Percentiles rank a stretch among this genome's conserved stretches.
phyloP scores from a whole-genome alignment of 2,797 vertebrate species.

The Manis pentadactyla region DNA sequence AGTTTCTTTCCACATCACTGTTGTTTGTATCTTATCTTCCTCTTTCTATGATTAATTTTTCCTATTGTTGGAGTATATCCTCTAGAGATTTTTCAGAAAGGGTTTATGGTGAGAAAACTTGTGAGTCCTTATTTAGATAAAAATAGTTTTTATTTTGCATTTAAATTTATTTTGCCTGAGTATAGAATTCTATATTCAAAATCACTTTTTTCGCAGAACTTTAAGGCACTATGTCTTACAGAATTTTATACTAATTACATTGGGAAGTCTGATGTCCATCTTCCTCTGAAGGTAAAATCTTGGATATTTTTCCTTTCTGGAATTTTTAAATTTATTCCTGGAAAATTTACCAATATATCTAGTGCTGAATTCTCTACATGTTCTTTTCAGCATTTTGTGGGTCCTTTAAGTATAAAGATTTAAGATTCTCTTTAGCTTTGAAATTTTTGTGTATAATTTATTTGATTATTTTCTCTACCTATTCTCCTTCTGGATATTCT shows the following conservation, averaged over 20 bases:
- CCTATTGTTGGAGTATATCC: background rate
- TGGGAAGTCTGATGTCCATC: background rate
- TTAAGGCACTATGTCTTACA: background rate
- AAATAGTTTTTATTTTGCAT: background rate
- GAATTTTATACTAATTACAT: background rate
- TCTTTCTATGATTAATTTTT: conserved; percentile 2
- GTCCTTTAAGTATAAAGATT: background rate
- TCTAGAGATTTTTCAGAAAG: background rate
- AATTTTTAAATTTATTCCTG: background rate
- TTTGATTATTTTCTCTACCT: background rate
- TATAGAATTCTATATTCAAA: background rate
- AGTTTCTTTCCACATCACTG: background rate
- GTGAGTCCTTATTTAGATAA: background rate
- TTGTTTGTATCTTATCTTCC: background rate
- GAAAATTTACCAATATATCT: background rate
- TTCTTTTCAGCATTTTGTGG: background rate
- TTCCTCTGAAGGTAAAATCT: background rate
- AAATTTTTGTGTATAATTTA: background rate
- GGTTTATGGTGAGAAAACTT: background rate
- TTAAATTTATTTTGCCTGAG: background rate
- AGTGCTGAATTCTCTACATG: background rate
- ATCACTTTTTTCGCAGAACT: background rate
- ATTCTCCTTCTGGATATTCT: background rate
- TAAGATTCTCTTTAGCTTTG: background rate
- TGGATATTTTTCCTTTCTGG: background rate